Conservation (phyloP, 1,140 invertebrate genomes). For the Ostrea edulis region DNA sequence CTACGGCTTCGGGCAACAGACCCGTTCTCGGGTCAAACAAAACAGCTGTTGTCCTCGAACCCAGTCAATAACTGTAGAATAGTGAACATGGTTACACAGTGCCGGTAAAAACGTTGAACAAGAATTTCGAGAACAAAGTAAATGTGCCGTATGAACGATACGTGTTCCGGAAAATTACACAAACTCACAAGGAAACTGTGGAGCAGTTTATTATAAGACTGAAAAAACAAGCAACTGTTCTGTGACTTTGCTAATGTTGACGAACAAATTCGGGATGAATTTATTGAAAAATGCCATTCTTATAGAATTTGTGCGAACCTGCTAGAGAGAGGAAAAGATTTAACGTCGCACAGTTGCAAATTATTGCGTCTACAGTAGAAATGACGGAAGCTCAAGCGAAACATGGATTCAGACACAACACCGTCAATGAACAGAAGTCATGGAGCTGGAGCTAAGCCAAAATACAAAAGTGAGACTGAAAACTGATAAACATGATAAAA, state of each 20-base stretch:
- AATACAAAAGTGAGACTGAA: too few species aligned
- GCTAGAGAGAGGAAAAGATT: conserved; percentile 37
- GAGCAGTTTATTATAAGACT: conserved; percentile 55
- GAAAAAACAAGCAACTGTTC: conserved; percentile 38
- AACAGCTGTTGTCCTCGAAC: too few species aligned
- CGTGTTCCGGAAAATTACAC: too few species aligned
- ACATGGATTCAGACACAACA: background rate
- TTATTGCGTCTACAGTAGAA: conserved; percentile 41
- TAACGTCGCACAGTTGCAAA: conserved; percentile 49
- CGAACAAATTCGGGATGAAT: conserved; percentile 54
- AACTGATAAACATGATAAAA: background rate
- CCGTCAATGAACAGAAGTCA: background rate
- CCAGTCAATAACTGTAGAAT: background rate
- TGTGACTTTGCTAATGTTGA: conserved; percentile 51
- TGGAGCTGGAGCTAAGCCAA: background rate
- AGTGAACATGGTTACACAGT: background rate
- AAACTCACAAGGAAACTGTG: conserved; percentile 46
- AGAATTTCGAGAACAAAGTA: too few species aligned
- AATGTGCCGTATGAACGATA: too few species aligned
- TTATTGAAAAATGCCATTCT: conserved; percentile 53
- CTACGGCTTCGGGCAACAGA: too few species aligned
- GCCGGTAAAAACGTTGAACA: conserved; percentile 29
- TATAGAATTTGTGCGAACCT: conserved; percentile 41
- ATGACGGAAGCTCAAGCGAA: conserved; percentile 33
- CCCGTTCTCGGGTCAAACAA: too few species aligned